Base-by-base conservation (phyloP, 2,888 invertebrate genomes). In the Nudaria mundana region DNA sequence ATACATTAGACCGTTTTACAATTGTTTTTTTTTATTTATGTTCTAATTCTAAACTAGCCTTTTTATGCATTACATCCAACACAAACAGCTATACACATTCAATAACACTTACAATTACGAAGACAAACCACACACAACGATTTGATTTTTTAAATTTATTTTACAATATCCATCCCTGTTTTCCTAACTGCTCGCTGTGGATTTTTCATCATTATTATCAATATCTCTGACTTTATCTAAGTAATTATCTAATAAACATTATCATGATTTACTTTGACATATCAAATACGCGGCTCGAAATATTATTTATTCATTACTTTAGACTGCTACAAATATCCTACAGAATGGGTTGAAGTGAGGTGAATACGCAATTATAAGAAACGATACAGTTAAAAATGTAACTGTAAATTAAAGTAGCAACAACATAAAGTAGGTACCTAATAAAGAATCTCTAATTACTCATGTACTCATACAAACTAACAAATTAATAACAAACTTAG, bases 211-310 rank as follows among this genome's bases (percentile, higher is more conserved):
- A 59, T 62, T 71, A 71, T 51, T 79, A 79, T 74, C 66, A 80
- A 73, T 81, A 76, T 81, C 73, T 80, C 71, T 58, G 76, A 79
- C 76, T 72, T 83, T 83, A 84, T 76, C 86, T 87, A 83, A 78
- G 71, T 82, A 73, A 74, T 80, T 81, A 86, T 74, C 84, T 87
- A 83, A 82, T 80, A 79, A 78, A 75, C 78, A 81, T 85, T 82
- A 85, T 86, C 72, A 85, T 85, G 85, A 79, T 61, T 86, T 87
- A 87, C 87, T 85, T 87, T 88, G 86, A 88, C 88, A 88, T 88
- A 88, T 88, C 76, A 81, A 84, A 79, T 81, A 88, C 88, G 88
- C 88, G 88, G 88, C 88, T 88, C 88, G 86, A 87, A 86, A 83
- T 85, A 70, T 84, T 77, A 77, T 80, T 79, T 78, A 20, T 76